Conservation (phyloP, 2,797 vertebrate genomes). For the Chaenodraco wilsoni region DNA sequence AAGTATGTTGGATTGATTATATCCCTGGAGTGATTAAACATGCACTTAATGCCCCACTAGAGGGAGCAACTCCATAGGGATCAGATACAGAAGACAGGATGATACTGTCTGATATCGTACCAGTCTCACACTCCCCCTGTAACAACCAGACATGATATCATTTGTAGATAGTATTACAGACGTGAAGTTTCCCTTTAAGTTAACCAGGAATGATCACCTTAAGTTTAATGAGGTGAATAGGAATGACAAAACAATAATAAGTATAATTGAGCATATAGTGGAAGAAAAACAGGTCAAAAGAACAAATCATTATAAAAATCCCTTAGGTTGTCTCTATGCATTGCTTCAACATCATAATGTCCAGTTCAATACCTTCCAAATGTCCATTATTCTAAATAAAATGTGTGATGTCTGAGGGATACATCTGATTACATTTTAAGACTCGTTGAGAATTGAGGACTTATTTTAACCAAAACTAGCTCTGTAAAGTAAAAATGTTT, state of each 20-base stretch:
- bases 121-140: neutral
- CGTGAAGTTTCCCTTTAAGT: slow-evolving; percentile 1
- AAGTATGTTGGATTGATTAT: slow-evolving; percentile 6
- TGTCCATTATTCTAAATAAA: neutral
- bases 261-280: slow-evolving; percentile 26
- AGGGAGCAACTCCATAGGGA: slow-evolving; percentile 77
- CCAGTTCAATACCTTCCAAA: neutral
- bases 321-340: neutral
- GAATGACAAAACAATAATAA: slow-evolving; percentile 29
- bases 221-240: slow-evolving; percentile 33
- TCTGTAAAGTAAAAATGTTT: neutral
- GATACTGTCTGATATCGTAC: neutral
- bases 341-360: neutral
- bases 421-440: neutral
- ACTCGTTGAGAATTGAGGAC: neutral
- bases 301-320: neutral
- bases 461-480: too few species aligned
- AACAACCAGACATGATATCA: slow-evolving; percentile 5
- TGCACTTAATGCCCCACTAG: slow-evolving; percentile 66
- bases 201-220: slow-evolving; percentile 9
- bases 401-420: neutral
- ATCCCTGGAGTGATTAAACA: slow-evolving; percentile 29
- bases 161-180: slow-evolving; percentile 2
- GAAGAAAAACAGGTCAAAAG: slow-evolving; percentile 11
- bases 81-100: slow-evolving; percentile 32